These are phyloP conservation scores for Pycnonotus jocosus DNA, from an alignment of 2,113 vertebrate species.

Conservation along the genomic window DNA sequence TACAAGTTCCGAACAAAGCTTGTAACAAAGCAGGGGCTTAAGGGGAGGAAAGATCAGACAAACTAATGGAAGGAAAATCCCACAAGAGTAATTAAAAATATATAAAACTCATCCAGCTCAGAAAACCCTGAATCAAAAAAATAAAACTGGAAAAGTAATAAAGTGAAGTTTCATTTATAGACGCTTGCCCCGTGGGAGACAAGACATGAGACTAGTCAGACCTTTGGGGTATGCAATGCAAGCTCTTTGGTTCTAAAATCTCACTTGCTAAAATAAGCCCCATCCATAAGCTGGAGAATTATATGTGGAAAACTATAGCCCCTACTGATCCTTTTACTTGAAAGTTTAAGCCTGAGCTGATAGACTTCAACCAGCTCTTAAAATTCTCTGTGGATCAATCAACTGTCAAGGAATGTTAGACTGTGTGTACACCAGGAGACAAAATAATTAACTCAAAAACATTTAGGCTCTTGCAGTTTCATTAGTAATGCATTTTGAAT, in stretches of 20 bases:
- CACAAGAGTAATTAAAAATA: background rate
- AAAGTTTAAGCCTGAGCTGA: background rate
- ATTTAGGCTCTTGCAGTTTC: background rate
- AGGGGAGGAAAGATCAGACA: background rate
- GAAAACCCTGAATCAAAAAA: background rate
- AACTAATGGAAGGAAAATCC: background rate
- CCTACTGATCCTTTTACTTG: background rate
- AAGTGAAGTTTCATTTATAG: background rate
- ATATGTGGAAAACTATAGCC: background rate
- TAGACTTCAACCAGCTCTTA: background rate
- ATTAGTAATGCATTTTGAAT: background rate
- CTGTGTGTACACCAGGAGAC: background rate
- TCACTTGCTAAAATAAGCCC: background rate
- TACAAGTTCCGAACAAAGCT: background rate
- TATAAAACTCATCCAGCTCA: background rate
- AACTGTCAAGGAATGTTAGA: background rate
- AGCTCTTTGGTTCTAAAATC: background rate
- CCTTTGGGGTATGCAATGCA: background rate
- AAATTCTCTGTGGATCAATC: background rate
- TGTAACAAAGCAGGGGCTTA: background rate
- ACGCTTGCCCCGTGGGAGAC: background rate
- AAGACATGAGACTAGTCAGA: background rate
- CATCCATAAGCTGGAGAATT: background rate
- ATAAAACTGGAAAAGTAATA: background rate
- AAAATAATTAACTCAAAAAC: background rate